Percentiles rank a stretch among this genome's conserved stretches.
Conservation (phyloP, 2,113 vertebrate species). For the Psilopsiagon aurifrons region DNA sequence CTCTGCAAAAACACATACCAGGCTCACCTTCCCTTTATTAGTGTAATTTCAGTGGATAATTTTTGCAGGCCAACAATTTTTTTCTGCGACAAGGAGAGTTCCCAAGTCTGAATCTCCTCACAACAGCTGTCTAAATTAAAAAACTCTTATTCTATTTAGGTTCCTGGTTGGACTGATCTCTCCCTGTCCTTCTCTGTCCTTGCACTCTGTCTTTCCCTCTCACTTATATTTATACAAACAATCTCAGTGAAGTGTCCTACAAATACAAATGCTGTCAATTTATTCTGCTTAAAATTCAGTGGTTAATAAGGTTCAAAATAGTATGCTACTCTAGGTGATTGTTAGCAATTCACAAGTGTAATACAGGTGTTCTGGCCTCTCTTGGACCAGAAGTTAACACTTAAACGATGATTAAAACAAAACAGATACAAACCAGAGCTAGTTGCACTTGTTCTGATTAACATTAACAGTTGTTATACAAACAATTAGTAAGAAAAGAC, state of each 20-base stretch:
- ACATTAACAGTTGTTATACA: conserved; percentile 44
- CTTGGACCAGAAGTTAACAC: background rate
- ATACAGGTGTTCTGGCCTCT: background rate
- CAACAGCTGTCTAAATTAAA: background rate
- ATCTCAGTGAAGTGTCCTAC: background rate
- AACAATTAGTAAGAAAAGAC: conserved; percentile 38
- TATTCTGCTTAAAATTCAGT: conserved; percentile 49
- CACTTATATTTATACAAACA: background rate
- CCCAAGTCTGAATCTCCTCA: background rate
- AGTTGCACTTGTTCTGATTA: conserved; percentile 53
- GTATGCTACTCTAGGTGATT: background rate
- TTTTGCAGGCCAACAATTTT: background rate
- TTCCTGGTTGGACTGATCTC: background rate
- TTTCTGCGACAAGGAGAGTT: background rate
- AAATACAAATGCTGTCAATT: background rate
- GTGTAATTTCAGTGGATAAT: background rate
- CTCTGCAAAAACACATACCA: background rate
- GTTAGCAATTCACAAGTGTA: conserved; percentile 4
- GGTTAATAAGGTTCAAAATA: conserved; percentile 40
- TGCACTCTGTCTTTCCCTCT: background rate
- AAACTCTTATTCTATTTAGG: background rate
- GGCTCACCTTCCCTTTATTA: background rate
- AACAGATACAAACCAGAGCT: conserved; percentile 20
- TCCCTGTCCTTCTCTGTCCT: background rate
- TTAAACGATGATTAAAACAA: conserved; percentile 22